Percentiles rank a stretch among this genome's conserved stretches.
Evolutionary conservation across 2,113 vertebrate species (phyloP).

Genomic region (Eulemur rufifrons): DNA sequence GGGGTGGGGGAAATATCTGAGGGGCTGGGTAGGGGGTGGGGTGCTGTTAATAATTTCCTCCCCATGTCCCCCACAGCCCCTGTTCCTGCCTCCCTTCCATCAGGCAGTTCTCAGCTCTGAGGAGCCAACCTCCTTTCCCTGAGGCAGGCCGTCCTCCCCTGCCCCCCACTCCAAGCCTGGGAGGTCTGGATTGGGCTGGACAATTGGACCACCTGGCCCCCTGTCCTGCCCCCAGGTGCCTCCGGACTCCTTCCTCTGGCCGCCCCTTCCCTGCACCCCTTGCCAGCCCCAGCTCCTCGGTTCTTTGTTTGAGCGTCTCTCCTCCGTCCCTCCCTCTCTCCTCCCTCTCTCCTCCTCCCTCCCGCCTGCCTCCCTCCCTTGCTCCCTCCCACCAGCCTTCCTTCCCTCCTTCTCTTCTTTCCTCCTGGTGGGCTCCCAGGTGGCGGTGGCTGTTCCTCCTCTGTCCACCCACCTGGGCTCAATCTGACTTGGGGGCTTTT

Average conservation of each 20-base stretch:
- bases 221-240: slow-evolving; percentile 63
- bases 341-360: slow-evolving; percentile 77
- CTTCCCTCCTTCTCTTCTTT: slow-evolving; percentile 50
- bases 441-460: slow-evolving; percentile 70
- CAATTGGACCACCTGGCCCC: slow-evolving; percentile 54
- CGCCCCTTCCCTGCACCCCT: slow-evolving; percentile 74
- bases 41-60: slow-evolving; percentile 68
- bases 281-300: slow-evolving; percentile 74
- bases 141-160: slow-evolving; percentile 10
- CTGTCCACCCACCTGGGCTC: slow-evolving; percentile 56
- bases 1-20: not conserved
- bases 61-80: slow-evolving; percentile 26
- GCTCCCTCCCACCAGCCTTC: slow-evolving; percentile 74
- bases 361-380: slow-evolving; percentile 71
- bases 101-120: not conserved
- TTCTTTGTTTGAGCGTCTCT: slow-evolving; percentile 79
- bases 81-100: slow-evolving; percentile 39
- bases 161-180: not conserved
- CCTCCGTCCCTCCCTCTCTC: slow-evolving; percentile 79
- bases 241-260: slow-evolving; percentile 44
- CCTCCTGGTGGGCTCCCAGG: slow-evolving; percentile 80
- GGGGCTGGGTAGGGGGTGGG: not conserved
- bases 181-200: slow-evolving; percentile 47
- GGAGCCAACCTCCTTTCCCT: slow-evolving; percentile 48
- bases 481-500: slow-evolving; percentile 14